These are phyloP conservation scores for Syrista parreyssii DNA, from an alignment of 2,888 invertebrate genomes.

Conservation along the genomic window DNA sequence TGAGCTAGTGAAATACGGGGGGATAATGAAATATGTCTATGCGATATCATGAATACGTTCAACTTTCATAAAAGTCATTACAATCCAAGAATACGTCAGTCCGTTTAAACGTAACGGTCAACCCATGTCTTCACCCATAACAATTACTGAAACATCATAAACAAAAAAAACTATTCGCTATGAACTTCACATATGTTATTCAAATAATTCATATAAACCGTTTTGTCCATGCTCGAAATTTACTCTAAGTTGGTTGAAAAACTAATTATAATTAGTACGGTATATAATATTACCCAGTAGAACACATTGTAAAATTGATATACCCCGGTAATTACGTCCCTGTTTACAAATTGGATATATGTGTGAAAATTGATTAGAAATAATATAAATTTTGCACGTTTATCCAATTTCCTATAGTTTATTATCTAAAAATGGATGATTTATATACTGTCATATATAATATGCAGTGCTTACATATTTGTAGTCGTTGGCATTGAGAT, in stretches of 20 bases:
- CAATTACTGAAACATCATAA: background rate
- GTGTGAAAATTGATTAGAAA: background rate
- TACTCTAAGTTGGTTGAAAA: background rate
- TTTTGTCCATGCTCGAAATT: background rate
- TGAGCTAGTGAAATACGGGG: background rate
- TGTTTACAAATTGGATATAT: background rate
- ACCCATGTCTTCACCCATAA: background rate
- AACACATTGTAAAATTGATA: background rate
- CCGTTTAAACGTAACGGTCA: background rate
- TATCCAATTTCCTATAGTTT: background rate
- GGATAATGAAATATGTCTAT: background rate
- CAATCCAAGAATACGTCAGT: background rate
- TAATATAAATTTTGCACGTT: background rate
- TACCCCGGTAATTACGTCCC: background rate
- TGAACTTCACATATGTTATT: background rate
- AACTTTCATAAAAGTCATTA: background rate
- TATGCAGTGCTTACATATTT: slow-evolving; percentile 35
- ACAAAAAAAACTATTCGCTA: background rate
- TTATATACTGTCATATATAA: slow-evolving; percentile 18
- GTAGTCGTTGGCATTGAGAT: slow-evolving; percentile 51
- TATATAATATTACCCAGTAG: background rate
- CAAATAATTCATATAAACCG: background rate
- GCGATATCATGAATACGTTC: background rate
- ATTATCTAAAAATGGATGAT: background rate
- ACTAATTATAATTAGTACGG: background rate